Evolutionary conservation across 2,797 vertebrate species (phyloP).

Genomic region (Lateolabrax maculatus): DNA sequence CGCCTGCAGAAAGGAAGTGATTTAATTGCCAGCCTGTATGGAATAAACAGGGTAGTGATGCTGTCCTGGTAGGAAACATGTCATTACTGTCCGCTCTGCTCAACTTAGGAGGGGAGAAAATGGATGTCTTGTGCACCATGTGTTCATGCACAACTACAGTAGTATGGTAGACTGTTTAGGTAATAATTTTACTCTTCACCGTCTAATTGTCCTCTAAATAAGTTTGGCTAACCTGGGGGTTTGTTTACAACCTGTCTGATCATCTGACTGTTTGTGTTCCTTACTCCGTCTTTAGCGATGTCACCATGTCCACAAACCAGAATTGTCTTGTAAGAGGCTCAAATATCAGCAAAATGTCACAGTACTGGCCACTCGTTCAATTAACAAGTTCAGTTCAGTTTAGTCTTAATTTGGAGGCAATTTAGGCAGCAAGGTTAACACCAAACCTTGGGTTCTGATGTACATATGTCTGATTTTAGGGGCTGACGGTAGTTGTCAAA

Average conservation of each 20-base stretch:
- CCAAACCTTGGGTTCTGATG: not conserved
- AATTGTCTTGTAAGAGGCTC: too few species aligned
- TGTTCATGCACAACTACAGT: not conserved
- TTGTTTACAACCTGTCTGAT: not conserved
- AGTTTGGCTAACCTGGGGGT: not conserved
- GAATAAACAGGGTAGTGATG: conserved; percentile 9
- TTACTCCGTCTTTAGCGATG: not conserved
- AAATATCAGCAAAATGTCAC: not conserved
- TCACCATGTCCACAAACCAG: not conserved
- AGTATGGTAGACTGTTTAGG: not conserved
- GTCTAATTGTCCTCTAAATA: not conserved
- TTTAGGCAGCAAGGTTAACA: not conserved
- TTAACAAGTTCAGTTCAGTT: not conserved
- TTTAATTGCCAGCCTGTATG: conserved; percentile 6
- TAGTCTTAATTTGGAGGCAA: not conserved
- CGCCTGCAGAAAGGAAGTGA: conserved; percentile 22
- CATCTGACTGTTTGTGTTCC: not conserved
- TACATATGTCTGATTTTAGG: not conserved
- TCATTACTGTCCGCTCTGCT: conserved; percentile 1
- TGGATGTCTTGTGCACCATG: not conserved
- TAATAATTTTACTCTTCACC: not conserved
- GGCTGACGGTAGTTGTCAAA: not conserved
- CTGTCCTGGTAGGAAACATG: not conserved
- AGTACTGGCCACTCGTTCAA: not conserved
- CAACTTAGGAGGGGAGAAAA: not conserved